phyloP scores from a whole-genome alignment of 2,113 vertebrate species.

The Pseudopipra pipra region DNA sequence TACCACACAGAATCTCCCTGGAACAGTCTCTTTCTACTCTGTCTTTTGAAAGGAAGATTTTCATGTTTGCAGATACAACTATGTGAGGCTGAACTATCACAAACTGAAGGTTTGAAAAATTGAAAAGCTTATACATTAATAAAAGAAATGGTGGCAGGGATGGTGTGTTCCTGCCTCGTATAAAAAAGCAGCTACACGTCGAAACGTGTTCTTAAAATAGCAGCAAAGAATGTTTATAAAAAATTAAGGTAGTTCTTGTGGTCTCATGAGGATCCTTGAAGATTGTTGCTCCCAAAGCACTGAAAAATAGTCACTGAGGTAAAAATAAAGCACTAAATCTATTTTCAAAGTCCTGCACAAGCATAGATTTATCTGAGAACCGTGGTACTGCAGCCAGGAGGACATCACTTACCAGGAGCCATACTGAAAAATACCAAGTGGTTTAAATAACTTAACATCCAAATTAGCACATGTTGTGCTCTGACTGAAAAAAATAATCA shows the following conservation, averaged over 20 bases:
- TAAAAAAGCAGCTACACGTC: background rate
- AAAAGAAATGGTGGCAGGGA: background rate
- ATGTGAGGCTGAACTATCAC: slow-evolving; percentile 42
- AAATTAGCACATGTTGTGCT: background rate
- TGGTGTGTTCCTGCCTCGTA: background rate
- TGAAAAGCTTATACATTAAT: background rate
- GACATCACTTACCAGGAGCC: background rate
- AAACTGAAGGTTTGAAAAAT: slow-evolving; percentile 56
- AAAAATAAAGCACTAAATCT: background rate
- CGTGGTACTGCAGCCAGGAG: background rate
- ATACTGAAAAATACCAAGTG: background rate
- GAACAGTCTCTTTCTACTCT: background rate
- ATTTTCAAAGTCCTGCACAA: background rate
- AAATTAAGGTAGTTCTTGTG: background rate
- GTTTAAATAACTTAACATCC: background rate
- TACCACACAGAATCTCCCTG: background rate
- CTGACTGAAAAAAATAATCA: background rate
- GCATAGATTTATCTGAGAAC: background rate
- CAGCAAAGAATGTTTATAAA: background rate
- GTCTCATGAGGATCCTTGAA: background rate
- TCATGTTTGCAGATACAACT: slow-evolving; percentile 28
- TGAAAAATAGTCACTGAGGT: background rate
- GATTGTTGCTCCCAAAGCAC: background rate
- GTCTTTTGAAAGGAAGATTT: background rate
- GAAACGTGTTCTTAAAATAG: background rate